A percentile compares a stretch with the other conserved stretches of the same genome.
phyloP scores from a whole-genome alignment of 2,113 vertebrate genomes.

The Campylomormyrus tamandua region DNA sequence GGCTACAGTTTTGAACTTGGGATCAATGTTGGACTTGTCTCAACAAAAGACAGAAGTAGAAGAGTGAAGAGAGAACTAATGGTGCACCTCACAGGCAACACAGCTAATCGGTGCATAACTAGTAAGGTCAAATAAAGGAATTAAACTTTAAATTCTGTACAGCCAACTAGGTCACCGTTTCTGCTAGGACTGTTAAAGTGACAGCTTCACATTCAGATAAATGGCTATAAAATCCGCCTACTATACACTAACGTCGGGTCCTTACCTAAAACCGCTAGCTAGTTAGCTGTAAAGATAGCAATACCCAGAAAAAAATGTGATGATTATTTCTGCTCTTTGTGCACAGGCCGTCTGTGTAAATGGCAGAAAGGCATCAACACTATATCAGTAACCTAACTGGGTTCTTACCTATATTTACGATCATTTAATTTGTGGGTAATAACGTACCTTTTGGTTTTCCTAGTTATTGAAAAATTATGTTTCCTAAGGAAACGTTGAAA shows the following conservation, averaged over 20 bases:
- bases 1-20: background rate
- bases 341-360: background rate
- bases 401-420: background rate
- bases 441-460: conserved; percentile 7
- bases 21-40: background rate
- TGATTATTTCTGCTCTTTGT: background rate
- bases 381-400: background rate
- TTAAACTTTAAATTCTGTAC: background rate
- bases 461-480: background rate
- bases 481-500: background rate
- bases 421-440: background rate
- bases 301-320: background rate
- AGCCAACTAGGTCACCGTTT: background rate
- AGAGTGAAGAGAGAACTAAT: background rate
- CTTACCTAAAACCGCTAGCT: background rate
- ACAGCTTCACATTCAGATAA: background rate
- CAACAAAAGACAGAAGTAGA: background rate
- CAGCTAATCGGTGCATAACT: background rate
- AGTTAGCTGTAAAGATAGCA: background rate
- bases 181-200: background rate
- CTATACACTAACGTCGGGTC: background rate
- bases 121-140: background rate
- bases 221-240: background rate
- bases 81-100: background rate
- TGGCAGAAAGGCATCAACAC: background rate